Base-by-base conservation (phyloP, 2,888 invertebrate species). In the Caenorhabditis japonica region DNA sequence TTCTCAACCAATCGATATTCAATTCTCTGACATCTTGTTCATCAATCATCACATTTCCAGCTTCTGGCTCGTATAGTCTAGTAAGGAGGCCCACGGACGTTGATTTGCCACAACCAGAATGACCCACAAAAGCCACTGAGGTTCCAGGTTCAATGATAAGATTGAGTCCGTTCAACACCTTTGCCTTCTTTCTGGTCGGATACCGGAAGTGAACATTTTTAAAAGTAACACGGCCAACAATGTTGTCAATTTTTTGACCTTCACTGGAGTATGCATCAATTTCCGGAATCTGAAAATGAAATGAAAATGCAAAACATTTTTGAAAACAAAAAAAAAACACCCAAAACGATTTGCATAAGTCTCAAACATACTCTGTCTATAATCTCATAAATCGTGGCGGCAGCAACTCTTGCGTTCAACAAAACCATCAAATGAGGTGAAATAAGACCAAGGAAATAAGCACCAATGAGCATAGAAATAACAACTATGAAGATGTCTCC, bases 71-170 rank as follows among this genome's bases (percentile, higher is more conserved):
- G 87, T 95, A 86, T 5, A 84, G 68, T 34, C 84, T 62, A 88
- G 94, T 92, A 0, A 95, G 88, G 27, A 95, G 89, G 84, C 93
- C 93, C 61, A 95, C 92, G 41, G 93, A 92, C 0, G 94, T 95
- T 0, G 81, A 81, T 49, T 85, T 85, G 44, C 85, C 85, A 46
- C 93, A 94, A 0, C 95, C 95, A 76, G 73, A 75, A 36, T 91
- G 92, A 89, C 69, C 94, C 8, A 90, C 90, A 34, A 88, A 59
- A 5, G 88, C 88, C 12, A 88, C 81, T 0, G 83, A 84, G 23
- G 88, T 83, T 25, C 89, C 89, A 2, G 88, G 85, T 17, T 85
- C 77, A 5, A 89, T 85, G 0, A 55, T 69, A 3, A 89, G 56
- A 30, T 79, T 84, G 25, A 89, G 61, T 1, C 88, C 88, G 38